Percentiles rank a stretch among this genome's conserved stretches.
Evolutionary conservation across 2,113 vertebrate genomes (phyloP).

Genomic region (Zapornia atra): DNA sequence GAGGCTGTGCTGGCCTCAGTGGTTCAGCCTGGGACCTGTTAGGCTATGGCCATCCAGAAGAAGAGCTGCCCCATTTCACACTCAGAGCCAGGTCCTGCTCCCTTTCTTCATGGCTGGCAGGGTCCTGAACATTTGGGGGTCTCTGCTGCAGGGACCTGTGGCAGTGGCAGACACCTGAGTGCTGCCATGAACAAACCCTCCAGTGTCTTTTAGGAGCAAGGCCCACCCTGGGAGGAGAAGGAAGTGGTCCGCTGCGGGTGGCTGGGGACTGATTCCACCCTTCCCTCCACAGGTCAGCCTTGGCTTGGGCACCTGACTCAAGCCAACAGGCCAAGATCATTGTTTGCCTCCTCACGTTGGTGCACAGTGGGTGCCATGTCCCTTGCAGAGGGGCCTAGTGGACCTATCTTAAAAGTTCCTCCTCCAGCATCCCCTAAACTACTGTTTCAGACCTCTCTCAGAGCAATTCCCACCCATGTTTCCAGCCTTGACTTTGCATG

Average conservation of each 20-base stretch:
- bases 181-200: neutral
- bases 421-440: neutral
- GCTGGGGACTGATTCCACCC: neutral
- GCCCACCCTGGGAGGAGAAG: neutral
- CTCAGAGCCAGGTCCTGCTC: neutral
- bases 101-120: neutral
- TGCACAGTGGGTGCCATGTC: neutral
- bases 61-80: neutral
- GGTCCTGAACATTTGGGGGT: neutral
- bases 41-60: neutral
- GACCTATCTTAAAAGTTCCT: neutral
- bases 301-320: neutral
- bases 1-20: fast-evolving
- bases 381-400: neutral
- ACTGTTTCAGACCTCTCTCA: neutral
- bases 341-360: neutral
- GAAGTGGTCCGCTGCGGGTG: fast-evolving
- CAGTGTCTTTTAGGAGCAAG: neutral
- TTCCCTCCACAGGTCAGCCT: neutral
- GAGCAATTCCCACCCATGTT: neutral
- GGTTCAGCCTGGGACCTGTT: neutral
- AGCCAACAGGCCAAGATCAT: neutral
- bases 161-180: neutral
- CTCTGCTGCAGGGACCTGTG: neutral
- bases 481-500: neutral